Evolutionary conservation across 2,888 invertebrate genomes (phyloP).

Genomic region (Cinara cedri): DNA sequence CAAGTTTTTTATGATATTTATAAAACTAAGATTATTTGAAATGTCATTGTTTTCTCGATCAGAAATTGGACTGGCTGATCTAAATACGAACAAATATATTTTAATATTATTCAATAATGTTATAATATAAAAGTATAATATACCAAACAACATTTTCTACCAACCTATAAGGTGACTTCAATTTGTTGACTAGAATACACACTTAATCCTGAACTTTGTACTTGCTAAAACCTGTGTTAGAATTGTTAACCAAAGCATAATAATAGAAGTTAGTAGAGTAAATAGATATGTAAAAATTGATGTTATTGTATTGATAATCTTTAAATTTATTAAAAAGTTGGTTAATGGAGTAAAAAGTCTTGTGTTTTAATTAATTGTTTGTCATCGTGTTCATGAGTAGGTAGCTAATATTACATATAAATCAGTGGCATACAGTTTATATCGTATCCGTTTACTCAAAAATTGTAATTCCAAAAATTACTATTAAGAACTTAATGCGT

Average conservation of each 20-base stretch:
- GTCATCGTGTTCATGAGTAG: slow-evolving; percentile 4
- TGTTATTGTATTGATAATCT: neutral
- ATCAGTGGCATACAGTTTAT: no score
- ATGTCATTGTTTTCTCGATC: slow-evolving; percentile 27
- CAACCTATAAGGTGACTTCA: slow-evolving; percentile 49
- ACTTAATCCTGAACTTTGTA: slow-evolving; percentile 37
- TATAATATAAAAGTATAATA: neutral
- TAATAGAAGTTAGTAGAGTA: slow-evolving; percentile 19
- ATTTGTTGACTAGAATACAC: slow-evolving; percentile 57
- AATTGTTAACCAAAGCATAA: slow-evolving; percentile 53
- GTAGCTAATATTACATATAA: neutral
- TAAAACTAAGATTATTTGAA: slow-evolving; percentile 27
- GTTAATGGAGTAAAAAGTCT: neutral
- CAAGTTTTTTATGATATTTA: slow-evolving; percentile 27
- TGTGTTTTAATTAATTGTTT: slow-evolving; percentile 4
- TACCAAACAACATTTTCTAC: slow-evolving; percentile 26
- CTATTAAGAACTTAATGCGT: no score
- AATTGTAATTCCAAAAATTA: no score
- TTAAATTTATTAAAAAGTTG: neutral
- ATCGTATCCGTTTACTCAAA: no score
- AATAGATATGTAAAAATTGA: no score
- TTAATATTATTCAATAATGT: neutral
- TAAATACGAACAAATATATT: neutral
- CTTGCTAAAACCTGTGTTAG: slow-evolving; percentile 57
- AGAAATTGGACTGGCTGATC: slow-evolving; percentile 47